Evolutionary conservation across 2,888 invertebrate species (phyloP).

Genomic region (Conistra vaccinii): DNA sequence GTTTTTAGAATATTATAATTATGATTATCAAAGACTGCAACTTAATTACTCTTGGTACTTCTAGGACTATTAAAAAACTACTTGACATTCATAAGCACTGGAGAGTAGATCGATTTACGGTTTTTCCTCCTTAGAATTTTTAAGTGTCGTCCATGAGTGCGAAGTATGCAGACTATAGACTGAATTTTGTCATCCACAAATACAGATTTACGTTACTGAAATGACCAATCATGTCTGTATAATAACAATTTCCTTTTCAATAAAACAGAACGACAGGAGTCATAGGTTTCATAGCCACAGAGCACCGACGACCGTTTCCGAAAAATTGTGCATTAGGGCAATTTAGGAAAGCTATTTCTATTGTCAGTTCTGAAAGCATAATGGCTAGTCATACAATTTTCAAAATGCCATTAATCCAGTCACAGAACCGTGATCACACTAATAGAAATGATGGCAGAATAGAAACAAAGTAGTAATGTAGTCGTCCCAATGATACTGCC

Average conservation of each 20-base stretch:
- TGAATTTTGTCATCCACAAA: neutral
- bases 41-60: neutral
- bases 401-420: conserved; percentile 6
- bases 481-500: conserved; percentile 59
- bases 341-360: conserved; percentile 7
- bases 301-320: neutral
- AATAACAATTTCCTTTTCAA: neutral
- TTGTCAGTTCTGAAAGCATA: neutral
- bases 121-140: too few species aligned
- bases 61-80: neutral
- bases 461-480: conserved; percentile 65
- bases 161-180: neutral
- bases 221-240: neutral
- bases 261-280: neutral
- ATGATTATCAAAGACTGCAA: conserved; percentile 4
- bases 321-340: neutral
- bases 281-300: neutral
- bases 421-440: conserved; percentile 24
- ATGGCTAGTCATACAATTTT: neutral
- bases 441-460: conserved; percentile 59
- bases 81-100: neutral
- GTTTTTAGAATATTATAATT: conserved; percentile 6
- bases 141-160: neutral
- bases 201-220: neutral
- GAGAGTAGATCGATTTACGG: neutral